Conservation (phyloP, 64 coral and sea anemone species). For the Hydrozoanthus tunicans region DNA sequence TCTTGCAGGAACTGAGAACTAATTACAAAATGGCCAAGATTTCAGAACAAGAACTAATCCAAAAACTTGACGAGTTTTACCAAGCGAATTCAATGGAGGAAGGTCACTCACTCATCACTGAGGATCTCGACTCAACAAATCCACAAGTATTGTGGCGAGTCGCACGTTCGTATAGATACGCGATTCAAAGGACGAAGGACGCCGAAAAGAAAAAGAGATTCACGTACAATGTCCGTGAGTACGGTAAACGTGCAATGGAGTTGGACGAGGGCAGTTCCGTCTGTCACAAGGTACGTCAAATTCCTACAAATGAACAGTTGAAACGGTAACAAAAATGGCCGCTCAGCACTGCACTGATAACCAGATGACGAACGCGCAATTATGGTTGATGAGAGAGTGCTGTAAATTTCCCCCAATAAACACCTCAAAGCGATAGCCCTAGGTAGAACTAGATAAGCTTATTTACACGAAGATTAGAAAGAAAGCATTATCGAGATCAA, state of each 20-base stretch:
- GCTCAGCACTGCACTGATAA: not conserved
- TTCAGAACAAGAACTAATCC: slow-evolving; percentile 58
- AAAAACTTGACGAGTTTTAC: slow-evolving; percentile 47
- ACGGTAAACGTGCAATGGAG: slow-evolving; percentile 40
- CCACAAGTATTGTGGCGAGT: slow-evolving; percentile 39
- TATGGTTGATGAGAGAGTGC: too few species aligned
- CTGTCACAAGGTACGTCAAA: slow-evolving; percentile 40
- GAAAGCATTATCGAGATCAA: too few species aligned
- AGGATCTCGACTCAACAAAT: slow-evolving; percentile 16
- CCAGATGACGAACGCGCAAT: too few species aligned
- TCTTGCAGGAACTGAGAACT: not conserved
- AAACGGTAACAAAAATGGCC: not conserved
- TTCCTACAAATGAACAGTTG: not conserved
- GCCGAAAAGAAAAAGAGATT: slow-evolving; percentile 48
- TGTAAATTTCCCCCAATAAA: too few species aligned
- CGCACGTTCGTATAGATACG: slow-evolving; percentile 43
- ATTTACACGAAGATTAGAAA: too few species aligned
- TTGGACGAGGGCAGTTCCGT: slow-evolving; percentile 16
- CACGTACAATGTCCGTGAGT: slow-evolving; percentile 47
- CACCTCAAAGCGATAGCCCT: too few species aligned
- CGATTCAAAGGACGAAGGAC: not conserved
- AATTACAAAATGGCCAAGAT: slow-evolving; percentile 28
- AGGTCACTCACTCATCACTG: slow-evolving; percentile 12
- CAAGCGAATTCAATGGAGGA: slow-evolving; percentile 20
- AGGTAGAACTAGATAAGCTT: too few species aligned